Conservation (phyloP, 2,888 invertebrate genomes). For the Globia sparganii region DNA sequence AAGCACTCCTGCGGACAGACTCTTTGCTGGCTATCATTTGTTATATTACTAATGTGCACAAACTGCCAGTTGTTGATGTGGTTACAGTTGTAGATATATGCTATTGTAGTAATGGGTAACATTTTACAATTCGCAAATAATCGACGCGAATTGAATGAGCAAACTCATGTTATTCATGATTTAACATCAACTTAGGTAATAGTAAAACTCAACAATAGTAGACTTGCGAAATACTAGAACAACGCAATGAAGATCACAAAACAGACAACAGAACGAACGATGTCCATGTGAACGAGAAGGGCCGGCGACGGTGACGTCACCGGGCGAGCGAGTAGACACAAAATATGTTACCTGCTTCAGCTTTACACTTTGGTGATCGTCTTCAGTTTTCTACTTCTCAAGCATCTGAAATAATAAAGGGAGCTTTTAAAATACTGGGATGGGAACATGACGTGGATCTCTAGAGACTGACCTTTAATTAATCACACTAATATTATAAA, state of each 20-base stretch:
- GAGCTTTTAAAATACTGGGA: neutral
- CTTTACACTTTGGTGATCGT: slow-evolving; percentile 86
- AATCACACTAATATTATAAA: no score
- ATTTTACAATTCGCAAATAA: slow-evolving; percentile 63
- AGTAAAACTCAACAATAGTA: slow-evolving; percentile 68
- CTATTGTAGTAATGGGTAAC: slow-evolving; percentile 42
- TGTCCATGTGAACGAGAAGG: slow-evolving; percentile 54
- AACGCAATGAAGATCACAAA: slow-evolving; percentile 55
- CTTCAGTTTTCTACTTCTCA: slow-evolving; percentile 84
- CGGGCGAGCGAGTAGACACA: slow-evolving; percentile 64
- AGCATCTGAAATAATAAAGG: slow-evolving; percentile 75
- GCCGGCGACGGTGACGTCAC: slow-evolving; percentile 60
- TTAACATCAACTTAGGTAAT: slow-evolving; percentile 66
- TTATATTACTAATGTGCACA: slow-evolving; percentile 59
- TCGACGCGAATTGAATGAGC: slow-evolving; percentile 66
- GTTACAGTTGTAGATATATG: slow-evolving; percentile 51
- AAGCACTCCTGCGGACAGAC: slow-evolving; percentile 90
- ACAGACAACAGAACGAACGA: slow-evolving; percentile 62
- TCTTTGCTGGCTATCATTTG: slow-evolving; percentile 85
- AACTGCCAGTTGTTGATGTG: slow-evolving; percentile 59
- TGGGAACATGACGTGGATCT: neutral
- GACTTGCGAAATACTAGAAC: slow-evolving; percentile 63
- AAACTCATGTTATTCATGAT: slow-evolving; percentile 62
- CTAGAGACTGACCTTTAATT: no score
- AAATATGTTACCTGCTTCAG: slow-evolving; percentile 44